A percentile compares a stretch with the other conserved stretches of the same genome.
Evolutionary conservation across 2,113 vertebrate genomes (phyloP).

Genomic region (Phrynocephalus versicolor): DNA sequence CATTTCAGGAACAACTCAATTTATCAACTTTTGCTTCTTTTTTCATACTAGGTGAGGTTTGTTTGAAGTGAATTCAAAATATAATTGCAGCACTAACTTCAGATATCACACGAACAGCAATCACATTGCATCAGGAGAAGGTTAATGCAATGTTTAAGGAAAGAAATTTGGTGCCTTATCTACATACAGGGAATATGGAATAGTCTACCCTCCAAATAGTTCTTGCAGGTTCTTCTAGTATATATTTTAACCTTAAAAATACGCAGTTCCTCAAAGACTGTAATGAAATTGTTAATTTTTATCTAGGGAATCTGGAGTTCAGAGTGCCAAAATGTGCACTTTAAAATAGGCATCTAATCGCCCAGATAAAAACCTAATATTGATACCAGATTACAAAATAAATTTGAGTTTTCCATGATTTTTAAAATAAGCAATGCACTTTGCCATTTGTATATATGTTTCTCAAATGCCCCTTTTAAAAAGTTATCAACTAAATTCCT

Average conservation of each 20-base stretch:
- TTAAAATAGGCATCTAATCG: not conserved
- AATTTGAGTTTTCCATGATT: not conserved
- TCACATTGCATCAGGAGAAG: conserved; percentile 75
- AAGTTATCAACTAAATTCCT: no score
- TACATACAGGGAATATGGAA: conserved; percentile 55
- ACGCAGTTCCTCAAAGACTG: conserved; percentile 14
- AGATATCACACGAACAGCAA: conserved; percentile 75
- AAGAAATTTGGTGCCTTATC: conserved; percentile 64
- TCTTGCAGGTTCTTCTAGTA: conserved; percentile 40
- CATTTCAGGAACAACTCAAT: conserved; percentile 73
- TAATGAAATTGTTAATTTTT: conserved; percentile 19
- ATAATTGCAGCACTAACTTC: conserved; percentile 75
- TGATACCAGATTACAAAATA: not conserved
- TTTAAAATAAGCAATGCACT: not conserved
- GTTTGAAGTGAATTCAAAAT: conserved; percentile 71
- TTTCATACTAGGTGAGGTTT: conserved; percentile 56
- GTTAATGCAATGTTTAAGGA: conserved; percentile 77
- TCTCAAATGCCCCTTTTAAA: not conserved
- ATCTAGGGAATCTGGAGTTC: not conserved
- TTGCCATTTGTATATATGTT: not conserved
- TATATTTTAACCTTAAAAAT: conserved; percentile 39
- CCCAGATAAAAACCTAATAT: not conserved
- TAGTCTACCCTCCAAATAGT: conserved; percentile 45
- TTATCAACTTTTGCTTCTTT: conserved; percentile 65
- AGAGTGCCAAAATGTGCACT: not conserved